Evolutionary conservation across 2,888 invertebrate genomes (phyloP), one percentile per base, ranked within the genome.

Genomic region (Eretmocerus hayati): DNA sequence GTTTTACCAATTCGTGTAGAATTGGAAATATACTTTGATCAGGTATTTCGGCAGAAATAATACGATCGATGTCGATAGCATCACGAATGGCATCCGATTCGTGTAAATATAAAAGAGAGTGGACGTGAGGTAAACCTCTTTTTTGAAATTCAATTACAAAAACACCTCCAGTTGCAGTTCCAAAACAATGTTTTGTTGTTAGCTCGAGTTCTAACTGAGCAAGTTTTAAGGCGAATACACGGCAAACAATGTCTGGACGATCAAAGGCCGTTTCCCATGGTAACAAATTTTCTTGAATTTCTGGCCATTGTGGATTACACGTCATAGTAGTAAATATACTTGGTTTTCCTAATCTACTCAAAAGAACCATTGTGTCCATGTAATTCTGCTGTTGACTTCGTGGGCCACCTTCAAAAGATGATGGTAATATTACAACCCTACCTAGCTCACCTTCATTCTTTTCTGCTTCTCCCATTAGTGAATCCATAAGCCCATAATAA

Each of bases 401-500:
- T n/a, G n/a, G n/a, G n/a, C n/a, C n/a, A n/a, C n/a, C n/a, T n/a
- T n/a, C n/a, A n/a, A n/a, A n/a, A n/a, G n/a, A n/a, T n/a, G n/a
- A n/a, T n/a, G n/a, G n/a, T n/a, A n/a, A n/a, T 11, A 41, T 30
- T 4, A 30, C 16, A 6, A 19, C 31, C 31, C 33, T 42, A n/a
- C 42, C 42, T 31, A 42, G 19, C 33, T 33, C 33, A 9, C 3
- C 8, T 8, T 42, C 5, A 9, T 19, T 8, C 11, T 30, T 9
- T 32, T 32, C 18, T 5, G 6, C 13, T 32, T 42, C 33, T n/a
- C 20, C 21, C 3, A 32, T 13, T 18, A 42, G 21, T 11, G 31
- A 42, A 42, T 42, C 31, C 42, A 32, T 32, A 22, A 42, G 5
- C 3, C 42, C 42, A 20, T 32, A 32, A 32, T 42, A 42, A 4